phyloP scores from a whole-genome alignment of 2,888 invertebrate genomes.

The Notodonta dromedarius region DNA sequence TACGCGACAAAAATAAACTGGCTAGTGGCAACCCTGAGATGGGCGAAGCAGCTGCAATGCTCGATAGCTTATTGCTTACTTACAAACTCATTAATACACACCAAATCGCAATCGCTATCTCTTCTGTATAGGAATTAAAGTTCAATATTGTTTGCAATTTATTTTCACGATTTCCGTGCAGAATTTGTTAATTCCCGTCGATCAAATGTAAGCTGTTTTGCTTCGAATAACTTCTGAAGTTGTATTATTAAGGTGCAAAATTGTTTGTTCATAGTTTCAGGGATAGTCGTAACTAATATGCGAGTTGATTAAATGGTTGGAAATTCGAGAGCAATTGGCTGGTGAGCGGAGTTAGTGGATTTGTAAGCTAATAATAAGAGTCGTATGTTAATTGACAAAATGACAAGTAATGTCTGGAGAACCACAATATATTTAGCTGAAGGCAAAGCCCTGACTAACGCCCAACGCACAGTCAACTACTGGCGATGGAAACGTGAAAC shows the following conservation, averaged over 20 bases:
- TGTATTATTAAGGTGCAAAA: conserved; percentile 15
- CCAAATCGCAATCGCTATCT: conserved; percentile 16
- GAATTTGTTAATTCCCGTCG: background rate
- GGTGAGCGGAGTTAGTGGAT: conserved; percentile 26
- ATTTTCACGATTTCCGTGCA: conserved; percentile 4
- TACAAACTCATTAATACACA: conserved; percentile 44
- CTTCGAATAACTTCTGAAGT: conserved; percentile 9
- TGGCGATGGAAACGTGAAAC: too few species aligned
- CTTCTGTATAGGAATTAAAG: conserved; percentile 15
- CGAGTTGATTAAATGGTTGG: conserved; percentile 42
- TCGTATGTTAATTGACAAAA: conserved; percentile 31
- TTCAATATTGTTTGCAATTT: conserved; percentile 20
- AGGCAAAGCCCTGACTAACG: too few species aligned
- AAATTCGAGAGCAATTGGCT: conserved; percentile 36
- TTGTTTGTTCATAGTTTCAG: conserved; percentile 6
- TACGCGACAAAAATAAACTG: conserved; percentile 74
- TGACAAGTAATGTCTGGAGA: background rate
- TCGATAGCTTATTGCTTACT: conserved; percentile 75
- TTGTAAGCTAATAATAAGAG: conserved; percentile 26
- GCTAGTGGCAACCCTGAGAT: conserved; percentile 74
- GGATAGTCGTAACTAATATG: conserved; percentile 13
- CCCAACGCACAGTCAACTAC: too few species aligned
- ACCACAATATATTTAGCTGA: background rate
- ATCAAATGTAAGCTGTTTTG: conserved; percentile 2
- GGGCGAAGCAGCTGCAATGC: conserved; percentile 68